A percentile compares a stretch with the other conserved stretches of the same genome.
These are phyloP conservation scores for Aplysina aerophoba DNA, from an alignment of 37 sponge, comb jelly and placozoan genomes.

Conservation along the genomic window DNA sequence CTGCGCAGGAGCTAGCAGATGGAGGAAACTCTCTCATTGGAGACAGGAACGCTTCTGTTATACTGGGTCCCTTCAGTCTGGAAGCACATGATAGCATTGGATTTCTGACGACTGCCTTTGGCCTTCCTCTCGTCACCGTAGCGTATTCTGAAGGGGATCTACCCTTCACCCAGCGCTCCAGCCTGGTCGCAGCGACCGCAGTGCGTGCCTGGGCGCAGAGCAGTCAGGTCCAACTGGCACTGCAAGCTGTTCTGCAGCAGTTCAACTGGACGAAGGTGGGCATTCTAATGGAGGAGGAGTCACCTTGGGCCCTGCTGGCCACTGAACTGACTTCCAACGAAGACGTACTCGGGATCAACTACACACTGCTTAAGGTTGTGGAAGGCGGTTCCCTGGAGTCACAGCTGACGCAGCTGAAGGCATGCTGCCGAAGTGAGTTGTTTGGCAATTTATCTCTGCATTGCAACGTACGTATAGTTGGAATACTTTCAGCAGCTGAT, in stretches of 20 bases:
- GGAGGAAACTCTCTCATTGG: neutral
- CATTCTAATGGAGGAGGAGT: neutral
- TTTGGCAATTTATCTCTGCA: no score
- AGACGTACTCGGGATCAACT: neutral
- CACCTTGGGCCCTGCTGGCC: neutral
- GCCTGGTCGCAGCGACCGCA: neutral
- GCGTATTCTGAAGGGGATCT: neutral
- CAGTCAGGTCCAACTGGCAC: neutral
- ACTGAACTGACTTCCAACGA: neutral
- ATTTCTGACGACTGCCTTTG: neutral
- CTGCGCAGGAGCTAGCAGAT: neutral
- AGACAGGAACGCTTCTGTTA: neutral
- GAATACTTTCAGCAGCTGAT: no score
- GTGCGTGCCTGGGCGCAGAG: neutral
- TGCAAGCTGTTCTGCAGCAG: neutral
- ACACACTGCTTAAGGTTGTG: neutral
- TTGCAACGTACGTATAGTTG: no score
- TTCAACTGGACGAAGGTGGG: slow-evolving; percentile 4
- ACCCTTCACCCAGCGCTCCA: neutral
- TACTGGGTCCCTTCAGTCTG: neutral
- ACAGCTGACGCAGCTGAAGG: neutral
- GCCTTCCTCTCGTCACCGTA: neutral
- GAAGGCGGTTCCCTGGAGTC: neutral
- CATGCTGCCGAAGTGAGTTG: slow-evolving; percentile 22
- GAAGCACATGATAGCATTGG: neutral